A percentile compares a stretch with the other conserved stretches of the same genome.
Evolutionary conservation across 1,140 invertebrate genomes (phyloP).

Genomic region (Pararge aegeria): DNA sequence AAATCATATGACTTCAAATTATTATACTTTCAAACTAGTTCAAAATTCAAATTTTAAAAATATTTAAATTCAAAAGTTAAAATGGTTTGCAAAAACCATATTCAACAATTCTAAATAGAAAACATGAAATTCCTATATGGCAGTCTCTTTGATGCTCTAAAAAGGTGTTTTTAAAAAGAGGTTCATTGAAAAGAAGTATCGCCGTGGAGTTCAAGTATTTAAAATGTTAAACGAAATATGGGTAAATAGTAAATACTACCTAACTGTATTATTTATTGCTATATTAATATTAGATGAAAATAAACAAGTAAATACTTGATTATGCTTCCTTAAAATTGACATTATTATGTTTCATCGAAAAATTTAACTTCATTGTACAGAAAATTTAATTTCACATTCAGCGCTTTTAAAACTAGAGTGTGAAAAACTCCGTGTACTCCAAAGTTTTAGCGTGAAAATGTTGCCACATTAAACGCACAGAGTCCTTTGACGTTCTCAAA

Average conservation of each 20-base stretch:
- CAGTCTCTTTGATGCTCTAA: not conserved
- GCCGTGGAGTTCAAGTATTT: too few species aligned
- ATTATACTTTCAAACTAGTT: too few species aligned
- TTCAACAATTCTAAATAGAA: not conserved
- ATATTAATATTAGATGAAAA: too few species aligned
- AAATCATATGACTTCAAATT: too few species aligned
- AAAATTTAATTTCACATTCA: not conserved
- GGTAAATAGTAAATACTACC: too few species aligned
- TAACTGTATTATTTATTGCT: too few species aligned
- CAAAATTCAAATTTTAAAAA: too few species aligned
- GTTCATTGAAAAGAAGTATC: not conserved
- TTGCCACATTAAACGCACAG: not conserved
- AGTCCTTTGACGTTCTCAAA: not conserved
- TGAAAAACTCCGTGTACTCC: not conserved
- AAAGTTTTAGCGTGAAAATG: slow-evolving; percentile 5
- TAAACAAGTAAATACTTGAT: not conserved
- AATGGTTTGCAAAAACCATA: too few species aligned
- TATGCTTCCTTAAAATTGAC: too few species aligned
- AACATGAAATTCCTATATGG: not conserved
- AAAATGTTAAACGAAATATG: too few species aligned
- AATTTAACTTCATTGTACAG: not conserved
- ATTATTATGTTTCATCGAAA: too few species aligned
- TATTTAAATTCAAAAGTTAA: too few species aligned
- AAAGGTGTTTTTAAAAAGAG: not conserved
- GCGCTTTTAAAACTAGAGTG: not conserved